phyloP scores from a whole-genome alignment of 1,140 invertebrate genomes.

The Lethrus apterus region DNA sequence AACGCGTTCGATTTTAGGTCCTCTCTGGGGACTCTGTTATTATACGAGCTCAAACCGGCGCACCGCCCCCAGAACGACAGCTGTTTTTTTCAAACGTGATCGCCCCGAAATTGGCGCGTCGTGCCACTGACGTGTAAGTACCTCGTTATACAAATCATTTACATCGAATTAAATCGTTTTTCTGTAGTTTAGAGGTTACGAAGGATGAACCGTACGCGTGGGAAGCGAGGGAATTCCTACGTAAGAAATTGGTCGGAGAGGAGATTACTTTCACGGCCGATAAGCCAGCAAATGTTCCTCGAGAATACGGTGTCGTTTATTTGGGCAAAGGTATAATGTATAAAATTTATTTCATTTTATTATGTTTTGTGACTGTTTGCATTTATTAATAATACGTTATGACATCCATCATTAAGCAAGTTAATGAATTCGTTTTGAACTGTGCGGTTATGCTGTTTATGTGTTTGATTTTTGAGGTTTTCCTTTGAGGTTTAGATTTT shows the following conservation, averaged over 20 bases:
- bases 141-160: neutral
- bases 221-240: constrained; percentile 90
- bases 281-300: constrained; percentile 62
- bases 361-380: neutral
- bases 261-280: constrained; percentile 74
- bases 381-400: no score
- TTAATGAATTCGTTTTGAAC: no score
- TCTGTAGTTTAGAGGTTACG: constrained; percentile 49
- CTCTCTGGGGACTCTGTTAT: constrained; percentile 86
- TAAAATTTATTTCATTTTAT: neutral
- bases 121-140: constrained; percentile 56
- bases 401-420: no score
- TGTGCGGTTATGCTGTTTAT: no score
- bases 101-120: constrained; percentile 84
- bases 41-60: constrained; percentile 72
- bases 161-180: constrained; percentile 4
- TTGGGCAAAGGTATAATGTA: constrained; percentile 62
- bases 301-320: constrained; percentile 85
- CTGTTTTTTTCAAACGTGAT: constrained; percentile 83
- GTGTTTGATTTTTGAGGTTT: no score
- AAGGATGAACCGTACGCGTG: constrained; percentile 93
- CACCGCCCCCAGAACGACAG: constrained; percentile 84
- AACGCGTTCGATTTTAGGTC: constrained; percentile 51
- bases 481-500: no score
- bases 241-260: constrained; percentile 87